These are phyloP conservation scores for Pterois miles DNA, from an alignment of 2,797 vertebrate genomes.

Conservation along the genomic window DNA sequence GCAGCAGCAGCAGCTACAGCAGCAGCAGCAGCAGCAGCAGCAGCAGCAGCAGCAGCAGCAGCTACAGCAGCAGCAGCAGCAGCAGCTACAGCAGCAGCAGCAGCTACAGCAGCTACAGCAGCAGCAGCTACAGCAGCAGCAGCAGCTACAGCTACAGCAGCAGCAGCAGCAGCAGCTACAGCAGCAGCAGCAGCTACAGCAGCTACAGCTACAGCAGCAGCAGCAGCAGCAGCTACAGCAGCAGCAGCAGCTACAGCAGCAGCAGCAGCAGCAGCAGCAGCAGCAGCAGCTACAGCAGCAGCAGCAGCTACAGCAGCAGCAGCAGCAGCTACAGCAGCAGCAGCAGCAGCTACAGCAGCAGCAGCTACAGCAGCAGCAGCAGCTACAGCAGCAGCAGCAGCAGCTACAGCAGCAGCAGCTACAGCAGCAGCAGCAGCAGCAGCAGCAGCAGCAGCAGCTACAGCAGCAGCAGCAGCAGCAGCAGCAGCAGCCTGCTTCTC, in stretches of 20 bases:
- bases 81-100: conserved; percentile 1
- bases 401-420: no score
- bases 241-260: neutral
- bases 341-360: no score
- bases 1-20: conserved; percentile 1
- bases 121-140: conserved; percentile 4
- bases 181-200: neutral
- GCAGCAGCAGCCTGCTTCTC: conserved; percentile 2
- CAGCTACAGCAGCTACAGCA: no score
- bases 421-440: neutral
- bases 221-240: neutral
- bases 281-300: neutral
- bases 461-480: conserved; percentile 1
- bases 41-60: neutral
- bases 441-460: neutral
- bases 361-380: conserved; percentile 1
- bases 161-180: neutral
- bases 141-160: neutral
- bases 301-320: conserved; percentile 1
- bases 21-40: neutral
- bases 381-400: neutral
- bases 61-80: neutral
- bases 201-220: no score
- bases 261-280: conserved; percentile 3
- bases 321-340: neutral